These are phyloP conservation scores for Lethenteron reissneri DNA, from an alignment of 2,113 vertebrate genomes.

Conservation along the genomic window DNA sequence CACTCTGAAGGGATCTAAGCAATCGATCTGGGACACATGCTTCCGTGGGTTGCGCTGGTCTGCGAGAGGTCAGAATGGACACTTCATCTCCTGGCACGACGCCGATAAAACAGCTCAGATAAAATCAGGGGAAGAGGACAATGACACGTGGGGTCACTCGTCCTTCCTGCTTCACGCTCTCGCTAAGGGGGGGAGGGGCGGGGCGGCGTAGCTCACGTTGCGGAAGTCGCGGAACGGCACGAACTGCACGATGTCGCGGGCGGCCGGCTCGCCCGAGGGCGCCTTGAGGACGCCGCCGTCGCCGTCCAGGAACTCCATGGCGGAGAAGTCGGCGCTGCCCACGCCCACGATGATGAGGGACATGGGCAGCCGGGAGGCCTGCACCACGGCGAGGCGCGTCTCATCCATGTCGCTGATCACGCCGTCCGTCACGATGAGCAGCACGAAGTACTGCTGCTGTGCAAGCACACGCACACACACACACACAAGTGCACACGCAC, in stretches of 20 bases:
- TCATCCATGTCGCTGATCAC: conserved; percentile 97
- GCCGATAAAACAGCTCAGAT: too few relatives aligned
- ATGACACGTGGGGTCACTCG: too few relatives aligned
- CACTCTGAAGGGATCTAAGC: too few relatives aligned
- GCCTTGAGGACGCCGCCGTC: conserved; percentile 77
- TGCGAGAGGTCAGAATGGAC: too few relatives aligned
- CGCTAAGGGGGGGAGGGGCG: too few relatives aligned
- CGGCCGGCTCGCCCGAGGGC: conserved; percentile 65
- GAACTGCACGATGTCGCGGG: conserved; percentile 88
- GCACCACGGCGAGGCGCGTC: conserved; percentile 81
- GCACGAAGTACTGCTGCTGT: conserved; percentile 80
- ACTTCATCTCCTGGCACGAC: too few relatives aligned
- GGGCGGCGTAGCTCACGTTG: conserved; percentile 34
- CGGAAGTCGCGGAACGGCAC: conserved; percentile 96
- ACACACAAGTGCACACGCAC: too few relatives aligned
- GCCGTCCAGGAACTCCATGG: conserved; percentile 92
- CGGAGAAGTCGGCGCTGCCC: conserved; percentile 74
- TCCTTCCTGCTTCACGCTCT: too few relatives aligned
- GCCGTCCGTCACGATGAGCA: conserved; percentile 80
- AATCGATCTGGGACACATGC: too few relatives aligned
- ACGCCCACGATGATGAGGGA: conserved; percentile 89
- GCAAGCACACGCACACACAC: background rate
- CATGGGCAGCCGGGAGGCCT: conserved; percentile 88
- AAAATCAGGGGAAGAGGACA: too few relatives aligned
- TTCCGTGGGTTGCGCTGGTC: too few relatives aligned